A percentile compares a stretch with the other conserved stretches of the same genome.
phyloP scores from a whole-genome alignment of 2,888 invertebrate species.

The Odontocerum albicorne region DNA sequence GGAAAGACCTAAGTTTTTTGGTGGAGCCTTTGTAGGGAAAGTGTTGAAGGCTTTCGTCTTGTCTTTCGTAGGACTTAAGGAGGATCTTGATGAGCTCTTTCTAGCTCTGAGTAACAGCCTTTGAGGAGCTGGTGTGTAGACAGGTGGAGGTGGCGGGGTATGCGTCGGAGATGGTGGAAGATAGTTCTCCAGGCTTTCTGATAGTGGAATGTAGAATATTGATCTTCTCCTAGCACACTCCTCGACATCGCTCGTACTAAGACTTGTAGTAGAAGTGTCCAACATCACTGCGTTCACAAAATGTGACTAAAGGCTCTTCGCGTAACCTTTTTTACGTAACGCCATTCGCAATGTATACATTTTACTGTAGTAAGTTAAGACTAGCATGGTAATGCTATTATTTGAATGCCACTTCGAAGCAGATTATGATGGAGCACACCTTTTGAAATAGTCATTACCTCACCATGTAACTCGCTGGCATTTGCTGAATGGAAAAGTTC shows the following conservation, averaged over 20 bases:
- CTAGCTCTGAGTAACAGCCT: conserved; percentile 33
- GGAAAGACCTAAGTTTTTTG: conserved; percentile 33
- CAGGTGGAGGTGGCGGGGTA: conserved; percentile 46
- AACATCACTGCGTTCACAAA: conserved; percentile 48
- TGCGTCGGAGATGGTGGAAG: conserved; percentile 56
- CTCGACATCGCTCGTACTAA: conserved; percentile 48
- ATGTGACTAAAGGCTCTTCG: too few species aligned
- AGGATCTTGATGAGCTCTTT: conserved; percentile 31
- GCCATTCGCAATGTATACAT: too few species aligned
- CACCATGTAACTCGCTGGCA: too few species aligned
- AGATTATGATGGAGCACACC: too few species aligned
- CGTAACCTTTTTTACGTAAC: too few species aligned
- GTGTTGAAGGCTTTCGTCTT: conserved; percentile 32
- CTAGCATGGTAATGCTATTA: too few species aligned
- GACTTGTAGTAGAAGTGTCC: conserved; percentile 40
- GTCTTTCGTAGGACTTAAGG: conserved; percentile 26
- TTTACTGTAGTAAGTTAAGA: too few species aligned
- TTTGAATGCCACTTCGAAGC: too few species aligned
- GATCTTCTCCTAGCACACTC: conserved; percentile 66
- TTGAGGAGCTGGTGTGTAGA: conserved; percentile 33
- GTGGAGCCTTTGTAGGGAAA: conserved; percentile 32
- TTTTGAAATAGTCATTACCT: too few species aligned
- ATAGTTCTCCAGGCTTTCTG: conserved; percentile 61
- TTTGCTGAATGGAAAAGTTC: too few species aligned
- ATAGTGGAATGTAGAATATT: conserved; percentile 74